These are phyloP conservation scores for Hoplias malabaricus DNA, from an alignment of 2,113 vertebrate genomes.

Conservation along the genomic window DNA sequence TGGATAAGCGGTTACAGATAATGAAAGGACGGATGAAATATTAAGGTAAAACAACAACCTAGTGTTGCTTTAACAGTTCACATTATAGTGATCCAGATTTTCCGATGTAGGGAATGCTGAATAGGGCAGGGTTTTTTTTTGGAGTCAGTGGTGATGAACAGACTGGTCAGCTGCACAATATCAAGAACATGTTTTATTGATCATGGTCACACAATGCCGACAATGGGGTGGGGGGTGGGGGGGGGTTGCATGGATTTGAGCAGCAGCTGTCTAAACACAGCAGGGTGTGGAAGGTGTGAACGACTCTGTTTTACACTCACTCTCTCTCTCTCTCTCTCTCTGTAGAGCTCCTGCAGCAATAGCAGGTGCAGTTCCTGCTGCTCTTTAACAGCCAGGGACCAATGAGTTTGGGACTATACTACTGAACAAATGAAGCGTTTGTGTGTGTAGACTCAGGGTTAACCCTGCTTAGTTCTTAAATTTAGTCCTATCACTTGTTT, in stretches of 20 bases:
- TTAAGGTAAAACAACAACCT: too few relatives aligned
- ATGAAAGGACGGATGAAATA: too few relatives aligned
- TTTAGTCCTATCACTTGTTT: too few relatives aligned
- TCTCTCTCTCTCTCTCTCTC: background rate
- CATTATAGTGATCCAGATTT: background rate
- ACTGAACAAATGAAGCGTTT: too few relatives aligned
- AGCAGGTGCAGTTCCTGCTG: constrained; percentile 11
- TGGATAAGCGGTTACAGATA: too few relatives aligned
- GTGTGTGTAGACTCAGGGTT: too few relatives aligned
- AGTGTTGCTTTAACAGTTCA: too few relatives aligned
- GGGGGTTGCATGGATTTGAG: constrained; percentile 42
- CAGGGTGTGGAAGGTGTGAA: constrained; percentile 19
- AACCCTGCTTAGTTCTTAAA: too few relatives aligned
- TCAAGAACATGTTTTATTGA: background rate
- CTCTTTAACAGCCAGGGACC: background rate
- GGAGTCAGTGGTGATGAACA: background rate
- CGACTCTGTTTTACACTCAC: constrained; percentile 6
- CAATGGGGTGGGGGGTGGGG: background rate
- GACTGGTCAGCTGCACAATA: background rate
- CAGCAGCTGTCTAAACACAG: constrained; percentile 52
- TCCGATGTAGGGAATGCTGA: background rate
- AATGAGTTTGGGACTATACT: too few relatives aligned
- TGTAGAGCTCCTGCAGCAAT: background rate
- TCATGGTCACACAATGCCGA: background rate
- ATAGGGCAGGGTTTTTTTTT: background rate